Percentiles rank a stretch among this genome's conserved stretches.
These are phyloP conservation scores for Lutraria lutraria DNA, from an alignment of 2,888 invertebrate species.

Conservation along the genomic window DNA sequence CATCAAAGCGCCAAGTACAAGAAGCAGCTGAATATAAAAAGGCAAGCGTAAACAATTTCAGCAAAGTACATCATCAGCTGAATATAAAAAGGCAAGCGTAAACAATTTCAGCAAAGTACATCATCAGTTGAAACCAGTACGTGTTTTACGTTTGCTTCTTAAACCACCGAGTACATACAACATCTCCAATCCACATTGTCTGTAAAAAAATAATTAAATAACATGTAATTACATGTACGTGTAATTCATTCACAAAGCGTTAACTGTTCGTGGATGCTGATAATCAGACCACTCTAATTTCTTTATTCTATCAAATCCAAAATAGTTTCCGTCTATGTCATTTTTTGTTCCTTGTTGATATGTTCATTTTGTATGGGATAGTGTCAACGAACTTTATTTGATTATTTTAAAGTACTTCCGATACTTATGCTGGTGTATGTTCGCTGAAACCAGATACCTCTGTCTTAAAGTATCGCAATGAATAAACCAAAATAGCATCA, in stretches of 20 bases:
- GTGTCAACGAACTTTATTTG: neutral
- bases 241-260: neutral
- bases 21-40: too few species aligned
- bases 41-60: neutral
- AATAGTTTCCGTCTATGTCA: neutral
- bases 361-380: neutral
- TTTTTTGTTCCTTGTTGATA: neutral
- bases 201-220: constrained; percentile 41
- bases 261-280: neutral
- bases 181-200: constrained; percentile 74
- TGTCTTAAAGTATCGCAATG: too few species aligned
- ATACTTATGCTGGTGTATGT: too few species aligned
- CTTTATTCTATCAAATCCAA: too few species aligned
- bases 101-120: neutral
- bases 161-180: constrained; percentile 67
- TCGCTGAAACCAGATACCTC: too few species aligned
- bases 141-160: constrained; percentile 45
- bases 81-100: neutral
- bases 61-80: neutral
- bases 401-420: too few species aligned
- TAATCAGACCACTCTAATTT: too few species aligned
- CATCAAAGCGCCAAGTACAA: too few species aligned
- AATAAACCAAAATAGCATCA: too few species aligned
- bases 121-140: neutral
- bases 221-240: neutral